Percentiles rank a stretch among this genome's conserved stretches.
phyloP scores from a whole-genome alignment of 2,113 vertebrate genomes.

The Garra rufa region DNA sequence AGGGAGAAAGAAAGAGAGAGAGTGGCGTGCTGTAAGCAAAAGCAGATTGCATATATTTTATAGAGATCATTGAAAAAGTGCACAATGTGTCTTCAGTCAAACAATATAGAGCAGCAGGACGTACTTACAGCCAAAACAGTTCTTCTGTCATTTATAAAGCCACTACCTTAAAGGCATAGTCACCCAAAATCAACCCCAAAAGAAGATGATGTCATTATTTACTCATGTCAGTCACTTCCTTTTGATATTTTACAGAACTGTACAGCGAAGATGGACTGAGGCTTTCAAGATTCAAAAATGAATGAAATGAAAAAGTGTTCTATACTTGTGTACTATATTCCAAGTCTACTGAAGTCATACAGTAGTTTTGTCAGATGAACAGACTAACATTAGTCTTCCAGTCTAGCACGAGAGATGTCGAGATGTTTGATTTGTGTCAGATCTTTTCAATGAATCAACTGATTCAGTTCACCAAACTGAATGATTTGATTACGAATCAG shows the following conservation, averaged over 20 bases:
- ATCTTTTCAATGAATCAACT: neutral
- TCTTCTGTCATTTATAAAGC: neutral
- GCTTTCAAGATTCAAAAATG: neutral
- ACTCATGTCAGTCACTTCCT: neutral
- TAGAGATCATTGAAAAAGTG: slow-evolving; percentile 9
- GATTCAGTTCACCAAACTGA: neutral
- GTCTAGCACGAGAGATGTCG: neutral
- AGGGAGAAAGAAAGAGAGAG: neutral
- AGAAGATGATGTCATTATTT: neutral
- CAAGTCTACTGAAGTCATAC: neutral
- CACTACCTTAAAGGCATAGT: neutral
- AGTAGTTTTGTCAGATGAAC: neutral
- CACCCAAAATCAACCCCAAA: neutral
- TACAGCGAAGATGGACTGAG: too few relatives aligned
- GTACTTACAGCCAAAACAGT: neutral
- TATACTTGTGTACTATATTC: neutral
- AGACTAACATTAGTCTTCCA: neutral
- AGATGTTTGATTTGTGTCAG: neutral
- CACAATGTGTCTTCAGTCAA: slow-evolving; percentile 5
- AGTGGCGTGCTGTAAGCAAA: neutral
- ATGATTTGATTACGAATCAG: neutral
- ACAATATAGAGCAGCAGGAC: neutral
- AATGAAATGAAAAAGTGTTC: neutral
- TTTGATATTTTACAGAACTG: neutral
- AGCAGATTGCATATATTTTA: slow-evolving; percentile 15